These are phyloP conservation scores for Colostygia pectinataria DNA, from an alignment of 2,888 invertebrate species.

Conservation along the genomic window DNA sequence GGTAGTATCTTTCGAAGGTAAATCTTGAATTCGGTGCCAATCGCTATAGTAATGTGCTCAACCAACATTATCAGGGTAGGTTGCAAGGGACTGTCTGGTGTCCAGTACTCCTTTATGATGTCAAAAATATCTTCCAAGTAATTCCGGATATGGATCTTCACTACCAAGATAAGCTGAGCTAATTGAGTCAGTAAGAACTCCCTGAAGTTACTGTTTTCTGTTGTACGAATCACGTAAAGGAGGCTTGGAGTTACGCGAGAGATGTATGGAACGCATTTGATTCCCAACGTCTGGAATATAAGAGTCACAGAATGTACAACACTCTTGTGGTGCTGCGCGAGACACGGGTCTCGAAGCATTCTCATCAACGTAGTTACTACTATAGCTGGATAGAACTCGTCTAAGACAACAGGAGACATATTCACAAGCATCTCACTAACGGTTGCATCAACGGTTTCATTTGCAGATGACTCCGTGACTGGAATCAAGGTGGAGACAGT, in stretches of 20 bases:
- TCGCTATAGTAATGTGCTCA: slow-evolving; percentile 95
- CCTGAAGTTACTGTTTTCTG: slow-evolving; percentile 89
- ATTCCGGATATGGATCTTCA: slow-evolving; percentile 97
- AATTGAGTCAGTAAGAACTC: slow-evolving; percentile 98
- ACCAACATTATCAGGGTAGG: slow-evolving; percentile 94
- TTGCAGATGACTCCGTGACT: slow-evolving; percentile 86
- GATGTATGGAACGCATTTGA: slow-evolving; percentile 96
- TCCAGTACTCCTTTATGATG: slow-evolving; percentile 97
- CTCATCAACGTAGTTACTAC: slow-evolving; percentile 97
- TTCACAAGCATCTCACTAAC: slow-evolving; percentile 97
- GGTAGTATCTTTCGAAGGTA: slow-evolving; percentile 97
- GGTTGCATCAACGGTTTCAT: slow-evolving; percentile 83
- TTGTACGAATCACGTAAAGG: slow-evolving; percentile 93
- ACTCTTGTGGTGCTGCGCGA: slow-evolving; percentile 95
- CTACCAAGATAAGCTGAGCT: slow-evolving; percentile 95
- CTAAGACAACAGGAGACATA: slow-evolving; percentile 93
- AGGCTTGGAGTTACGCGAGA: slow-evolving; percentile 95
- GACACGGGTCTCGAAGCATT: slow-evolving; percentile 95
- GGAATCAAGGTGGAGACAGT: slow-evolving; percentile 91
- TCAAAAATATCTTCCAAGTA: slow-evolving; percentile 97
- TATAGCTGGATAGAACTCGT: slow-evolving; percentile 99
- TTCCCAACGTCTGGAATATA: slow-evolving; percentile 97
- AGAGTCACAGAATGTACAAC: slow-evolving; percentile 98
- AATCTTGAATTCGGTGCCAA: slow-evolving; percentile 97
- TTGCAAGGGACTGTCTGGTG: slow-evolving; percentile 91